phyloP scores from a whole-genome alignment of 2,888 invertebrate genomes.

The Amblyteles armatorius region DNA sequence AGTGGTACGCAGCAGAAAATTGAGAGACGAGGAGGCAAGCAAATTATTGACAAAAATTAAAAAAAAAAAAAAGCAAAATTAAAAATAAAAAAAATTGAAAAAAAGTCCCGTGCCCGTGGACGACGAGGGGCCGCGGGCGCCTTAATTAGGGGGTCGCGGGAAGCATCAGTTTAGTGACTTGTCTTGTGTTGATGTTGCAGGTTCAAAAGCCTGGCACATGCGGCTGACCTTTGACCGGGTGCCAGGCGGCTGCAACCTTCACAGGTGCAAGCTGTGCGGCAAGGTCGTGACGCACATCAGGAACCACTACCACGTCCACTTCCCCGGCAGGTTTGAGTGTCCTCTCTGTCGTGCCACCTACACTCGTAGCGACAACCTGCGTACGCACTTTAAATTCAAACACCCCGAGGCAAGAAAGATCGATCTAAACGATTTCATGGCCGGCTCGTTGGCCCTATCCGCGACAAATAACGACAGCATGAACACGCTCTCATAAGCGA shows the following conservation, averaged over 20 bases:
- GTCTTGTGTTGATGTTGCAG: conserved; percentile 90
- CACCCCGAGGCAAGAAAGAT: conserved; percentile 96
- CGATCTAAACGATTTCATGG: conserved; percentile 88
- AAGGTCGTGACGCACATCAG: conserved; percentile 97
- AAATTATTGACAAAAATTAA: background rate
- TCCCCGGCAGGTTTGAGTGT: conserved; percentile 96
- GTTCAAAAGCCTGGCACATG: conserved; percentile 98
- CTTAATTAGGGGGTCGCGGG: conserved; percentile 73
- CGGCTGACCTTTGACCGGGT: conserved; percentile 97
- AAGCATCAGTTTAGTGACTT: conserved; percentile 84
- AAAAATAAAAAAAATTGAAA: conserved; percentile 31
- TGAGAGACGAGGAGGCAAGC: background rate
- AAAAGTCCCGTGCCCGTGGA: conserved; percentile 70
- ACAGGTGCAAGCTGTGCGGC: conserved; percentile 97
- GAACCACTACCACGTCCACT: conserved; percentile 97
- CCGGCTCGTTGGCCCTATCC: conserved; percentile 86
- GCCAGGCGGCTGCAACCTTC: conserved; percentile 96
- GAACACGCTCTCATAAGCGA: conserved; percentile 86
- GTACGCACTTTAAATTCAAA: conserved; percentile 97
- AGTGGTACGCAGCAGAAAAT: conserved; percentile 33
- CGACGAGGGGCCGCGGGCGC: conserved; percentile 65
- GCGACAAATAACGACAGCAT: conserved; percentile 85
- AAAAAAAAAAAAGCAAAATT: background rate
- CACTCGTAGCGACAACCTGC: conserved; percentile 96
- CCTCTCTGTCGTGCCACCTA: conserved; percentile 96